These are phyloP conservation scores for Platynereis dumerilii DNA, from an alignment of 2,888 invertebrate species.

Conservation along the genomic window DNA sequence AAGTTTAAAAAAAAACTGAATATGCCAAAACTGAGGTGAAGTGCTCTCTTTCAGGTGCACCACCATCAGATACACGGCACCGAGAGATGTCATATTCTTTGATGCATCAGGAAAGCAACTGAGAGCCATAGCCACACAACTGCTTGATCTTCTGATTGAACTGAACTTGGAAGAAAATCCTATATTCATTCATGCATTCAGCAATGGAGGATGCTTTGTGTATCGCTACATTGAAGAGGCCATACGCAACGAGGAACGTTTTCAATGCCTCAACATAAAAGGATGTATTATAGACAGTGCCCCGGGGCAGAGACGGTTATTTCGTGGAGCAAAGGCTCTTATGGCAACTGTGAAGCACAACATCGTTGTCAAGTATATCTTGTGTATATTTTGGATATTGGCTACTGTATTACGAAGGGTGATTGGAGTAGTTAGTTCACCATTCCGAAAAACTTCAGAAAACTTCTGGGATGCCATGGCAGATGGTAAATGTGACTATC, in stretches of 20 bases:
- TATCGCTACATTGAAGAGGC: conserved; percentile 74
- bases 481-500: conserved; percentile 67
- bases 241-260: conserved; percentile 43
- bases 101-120: conserved; percentile 67
- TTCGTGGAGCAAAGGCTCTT: conserved; percentile 44
- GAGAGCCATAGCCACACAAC: conserved; percentile 70
- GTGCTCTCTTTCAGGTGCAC: conserved; percentile 69
- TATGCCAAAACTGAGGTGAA: too few relatives aligned
- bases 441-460: not conserved
- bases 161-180: conserved; percentile 75
- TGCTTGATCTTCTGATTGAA: conserved; percentile 73
- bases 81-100: conserved; percentile 73
- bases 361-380: conserved; percentile 43
- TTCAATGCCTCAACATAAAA: conserved; percentile 15
- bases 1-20: too few relatives aligned
- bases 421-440: not conserved
- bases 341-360: conserved; percentile 39
- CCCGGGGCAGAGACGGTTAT: conserved; percentile 66
- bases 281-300: conserved; percentile 72
- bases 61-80: conserved; percentile 76
- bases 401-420: not conserved
- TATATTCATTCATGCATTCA: conserved; percentile 77
- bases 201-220: conserved; percentile 78
- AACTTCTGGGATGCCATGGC: conserved; percentile 10
- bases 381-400: conserved; percentile 64